Conservation (phyloP, 2,113 vertebrate genomes). For the Procavia capensis region DNA sequence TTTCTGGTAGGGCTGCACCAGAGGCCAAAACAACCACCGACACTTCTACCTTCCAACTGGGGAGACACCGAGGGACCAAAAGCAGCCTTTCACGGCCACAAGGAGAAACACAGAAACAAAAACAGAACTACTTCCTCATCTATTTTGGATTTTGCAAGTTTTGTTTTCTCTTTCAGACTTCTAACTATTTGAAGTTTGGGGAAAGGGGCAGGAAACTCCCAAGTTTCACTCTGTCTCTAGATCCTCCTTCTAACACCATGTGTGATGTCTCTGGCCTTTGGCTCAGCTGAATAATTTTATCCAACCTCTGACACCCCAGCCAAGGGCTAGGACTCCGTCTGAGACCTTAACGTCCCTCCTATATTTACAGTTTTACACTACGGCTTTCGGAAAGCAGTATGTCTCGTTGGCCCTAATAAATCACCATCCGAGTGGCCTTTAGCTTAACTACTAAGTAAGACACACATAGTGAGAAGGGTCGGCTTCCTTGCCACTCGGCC, state of each 20-base stretch:
- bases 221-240: neutral
- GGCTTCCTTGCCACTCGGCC: conserved; percentile 3
- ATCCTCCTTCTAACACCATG: neutral
- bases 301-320: neutral
- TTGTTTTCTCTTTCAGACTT: conserved; percentile 23
- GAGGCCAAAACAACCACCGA: too few relatives aligned
- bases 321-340: neutral
- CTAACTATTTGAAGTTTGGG: neutral
- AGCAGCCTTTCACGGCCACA: neutral
- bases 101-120: neutral
- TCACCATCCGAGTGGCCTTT: neutral
- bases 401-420: conserved; percentile 26
- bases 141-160: neutral
- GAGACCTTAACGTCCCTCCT: neutral
- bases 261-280: neutral
- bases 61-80: neutral
- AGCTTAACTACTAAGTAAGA: neutral
- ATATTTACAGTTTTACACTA: neutral
- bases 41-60: neutral
- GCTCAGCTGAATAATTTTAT: neutral
- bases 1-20: too few relatives aligned
- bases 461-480: neutral
- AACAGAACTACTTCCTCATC: neutral
- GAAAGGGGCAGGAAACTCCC: neutral
- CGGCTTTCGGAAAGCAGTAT: neutral